phyloP scores from a whole-genome alignment of 2,113 vertebrate genomes.

The Illadopsis cleaveri region DNA sequence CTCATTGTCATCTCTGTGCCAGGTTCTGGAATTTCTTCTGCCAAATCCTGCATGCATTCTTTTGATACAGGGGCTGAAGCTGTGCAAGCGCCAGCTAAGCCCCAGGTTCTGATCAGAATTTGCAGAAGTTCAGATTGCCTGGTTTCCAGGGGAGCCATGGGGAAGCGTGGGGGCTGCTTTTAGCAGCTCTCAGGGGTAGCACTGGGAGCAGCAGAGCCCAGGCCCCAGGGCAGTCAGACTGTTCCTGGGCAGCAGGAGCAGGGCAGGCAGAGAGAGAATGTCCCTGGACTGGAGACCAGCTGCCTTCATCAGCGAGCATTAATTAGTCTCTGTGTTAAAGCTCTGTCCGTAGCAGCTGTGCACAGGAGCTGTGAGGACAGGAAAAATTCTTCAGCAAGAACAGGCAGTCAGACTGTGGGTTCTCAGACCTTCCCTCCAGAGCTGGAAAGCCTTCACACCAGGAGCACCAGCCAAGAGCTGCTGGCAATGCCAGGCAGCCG shows the following conservation, averaged over 20 bases:
- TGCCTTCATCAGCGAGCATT: background rate
- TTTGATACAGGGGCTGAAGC: background rate
- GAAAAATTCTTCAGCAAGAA: background rate
- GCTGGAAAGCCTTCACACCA: background rate
- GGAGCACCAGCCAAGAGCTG: background rate
- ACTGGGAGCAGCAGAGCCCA: accelerated
- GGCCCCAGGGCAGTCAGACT: background rate
- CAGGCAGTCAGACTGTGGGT: background rate
- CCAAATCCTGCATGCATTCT: background rate
- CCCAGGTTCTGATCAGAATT: background rate
- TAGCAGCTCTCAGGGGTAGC: background rate
- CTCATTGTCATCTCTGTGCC: background rate
- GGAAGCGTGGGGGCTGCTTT: accelerated
- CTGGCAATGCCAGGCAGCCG: background rate
- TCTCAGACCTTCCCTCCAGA: background rate
- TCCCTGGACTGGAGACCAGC: background rate
- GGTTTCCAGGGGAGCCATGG: accelerated
- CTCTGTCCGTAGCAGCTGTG: background rate
- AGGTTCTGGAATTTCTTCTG: background rate
- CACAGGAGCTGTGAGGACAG: background rate
- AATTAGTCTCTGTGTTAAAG: background rate
- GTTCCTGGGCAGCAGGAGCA: background rate
- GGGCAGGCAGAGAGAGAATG: background rate
- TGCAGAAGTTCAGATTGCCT: background rate
- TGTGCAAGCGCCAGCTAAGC: background rate